Base-by-base conservation (phyloP, 1,140 invertebrate species). In the Magallana ariakensis region DNA sequence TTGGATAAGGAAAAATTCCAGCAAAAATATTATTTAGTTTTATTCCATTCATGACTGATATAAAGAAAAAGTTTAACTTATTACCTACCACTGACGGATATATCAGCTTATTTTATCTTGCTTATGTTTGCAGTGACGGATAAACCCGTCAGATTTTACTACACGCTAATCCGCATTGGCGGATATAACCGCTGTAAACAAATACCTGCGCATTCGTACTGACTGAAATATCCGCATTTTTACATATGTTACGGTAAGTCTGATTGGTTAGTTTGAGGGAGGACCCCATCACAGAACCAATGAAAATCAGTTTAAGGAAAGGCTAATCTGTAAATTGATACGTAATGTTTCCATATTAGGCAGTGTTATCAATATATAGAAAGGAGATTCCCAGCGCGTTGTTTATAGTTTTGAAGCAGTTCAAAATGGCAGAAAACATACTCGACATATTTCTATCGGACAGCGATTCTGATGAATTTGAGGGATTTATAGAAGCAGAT, bases 361-460 rank as follows among this genome's bases (percentile, higher is more conserved):
- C 16, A 13, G 16, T 58, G 33, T 16, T 58, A 58, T 58, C 16
- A 58, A 58, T 58, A 58, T 13, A 16, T 58, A 58, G 10, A 58
- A 58, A 58, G 57, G 57, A 58, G 57, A 58, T 58, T 58, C 16
- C 57, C 57, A 58, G 16, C 10, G 57, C 57, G 57, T 58, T 58
- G 57, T 58, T 58, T 58, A 58, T 16, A 58, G 11, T 58, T 58
- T 58, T 16, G 57, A 58, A 58, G 57, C 57, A 58, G 16, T 11
- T 58, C 57, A 11, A 58, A 16, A 58, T 58, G 57, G 57, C 57
- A 16, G 57, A 58, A 58, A 58, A 58, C 57, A 58, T 58, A 58
- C 57, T 58, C 57, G 57, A 58, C 16, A 58, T 58, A 58, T 58
- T 58, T 58, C 57, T 58, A 58, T 58, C 57, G 57, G 57, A 58